These are phyloP conservation scores for Todiramphus saurophagus DNA, from an alignment of 2,113 vertebrate genomes.

Conservation along the genomic window DNA sequence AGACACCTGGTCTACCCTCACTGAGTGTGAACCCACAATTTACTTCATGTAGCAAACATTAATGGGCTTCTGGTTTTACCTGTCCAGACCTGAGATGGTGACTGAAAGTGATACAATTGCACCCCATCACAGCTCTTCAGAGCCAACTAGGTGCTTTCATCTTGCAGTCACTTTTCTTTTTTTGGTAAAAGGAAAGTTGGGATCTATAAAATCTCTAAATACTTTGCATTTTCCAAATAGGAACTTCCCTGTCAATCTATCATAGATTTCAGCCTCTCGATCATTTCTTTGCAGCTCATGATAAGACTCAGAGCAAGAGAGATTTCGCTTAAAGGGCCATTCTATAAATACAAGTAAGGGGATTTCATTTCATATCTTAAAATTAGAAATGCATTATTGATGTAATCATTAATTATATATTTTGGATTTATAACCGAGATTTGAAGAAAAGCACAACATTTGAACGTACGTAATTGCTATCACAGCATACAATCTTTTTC, in stretches of 20 bases:
- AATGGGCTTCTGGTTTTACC: conserved; percentile 1
- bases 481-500: neutral
- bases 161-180: neutral
- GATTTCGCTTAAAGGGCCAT: neutral
- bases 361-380: conserved; percentile 58
- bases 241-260: conserved; percentile 39
- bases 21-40: neutral
- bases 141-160: neutral
- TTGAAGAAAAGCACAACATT: conserved; percentile 62
- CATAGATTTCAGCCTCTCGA: conserved; percentile 29
- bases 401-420: conserved; percentile 74
- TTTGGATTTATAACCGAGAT: conserved; percentile 52
- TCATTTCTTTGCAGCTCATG: neutral
- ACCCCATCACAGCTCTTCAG: neutral
- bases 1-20: neutral
- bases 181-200: neutral
- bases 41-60: neutral
- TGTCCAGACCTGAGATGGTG: neutral
- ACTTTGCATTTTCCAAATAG: neutral
- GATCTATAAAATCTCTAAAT: neutral
- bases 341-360: conserved; percentile 17
- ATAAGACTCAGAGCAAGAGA: conserved; percentile 30
- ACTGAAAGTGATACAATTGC: neutral
- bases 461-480: neutral
- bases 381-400: conserved; percentile 80